Evolutionary conservation across 2,888 invertebrate species (phyloP), one percentile per base, ranked within the genome.

Genomic region (Lasioglossum morio): DNA sequence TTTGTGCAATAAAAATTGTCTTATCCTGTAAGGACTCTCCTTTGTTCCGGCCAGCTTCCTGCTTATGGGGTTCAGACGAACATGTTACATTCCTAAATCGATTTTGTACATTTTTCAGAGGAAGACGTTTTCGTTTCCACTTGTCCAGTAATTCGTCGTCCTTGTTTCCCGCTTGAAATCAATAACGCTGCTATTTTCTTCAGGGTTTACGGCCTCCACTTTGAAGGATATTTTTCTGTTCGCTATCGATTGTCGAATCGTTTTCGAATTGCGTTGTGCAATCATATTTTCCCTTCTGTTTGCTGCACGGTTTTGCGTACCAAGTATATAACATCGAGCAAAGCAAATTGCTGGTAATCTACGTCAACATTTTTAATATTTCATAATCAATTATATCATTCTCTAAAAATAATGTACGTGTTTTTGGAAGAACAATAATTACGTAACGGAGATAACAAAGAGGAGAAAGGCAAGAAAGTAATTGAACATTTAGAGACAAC

Each of bases 131-230:
- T 23, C 23, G 66, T 37, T 34, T 10, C 37, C 66, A 23, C 23
- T 69, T 37, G 23, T 37, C 37, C 23, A 69, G 66, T 37, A 69
- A 69, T 37, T 69, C 66, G 10, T 23, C 34, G 37, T 37, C 23
- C 66, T 4, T 69, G 66, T 37, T 69, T 34, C 3, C 34, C 14
- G 37, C 66, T 10, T 34, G 34, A 69, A 69, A 34, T 69, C 66
- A 69, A 69, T 69, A 69, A 69, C 66, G 34, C 37, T 37, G 37
- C 66, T 23, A 69, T 69, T 37, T 69, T 69, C 34, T 34, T 69
- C 66, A 37, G 23, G 4, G 23, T 69, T 34, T 69, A 69, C 66
- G 37, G 34, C 19, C 66, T 23, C 34, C 66, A 8, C 19, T 69
- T 69, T 37, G 37, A 7, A 69, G 66, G 23, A 69, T 23, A 34